Conservation (phyloP, 2,113 vertebrate genomes). For the Jaculus jaculus region DNA sequence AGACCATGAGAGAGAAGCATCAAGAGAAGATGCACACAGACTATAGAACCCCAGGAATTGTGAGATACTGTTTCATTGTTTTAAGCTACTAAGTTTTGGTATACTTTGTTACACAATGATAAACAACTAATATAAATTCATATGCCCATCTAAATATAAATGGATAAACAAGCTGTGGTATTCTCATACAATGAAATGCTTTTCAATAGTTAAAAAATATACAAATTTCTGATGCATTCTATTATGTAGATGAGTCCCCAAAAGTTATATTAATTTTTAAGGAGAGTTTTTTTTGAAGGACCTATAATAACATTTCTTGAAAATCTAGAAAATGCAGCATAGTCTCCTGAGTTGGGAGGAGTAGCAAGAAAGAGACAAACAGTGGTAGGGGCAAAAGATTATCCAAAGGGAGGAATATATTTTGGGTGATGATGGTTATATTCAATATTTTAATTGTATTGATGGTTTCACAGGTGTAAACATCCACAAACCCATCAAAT, state of each 20-base stretch:
- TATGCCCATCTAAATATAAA: not conserved
- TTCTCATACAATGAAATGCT: not conserved
- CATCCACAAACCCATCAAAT: not conserved
- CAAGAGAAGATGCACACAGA: not conserved
- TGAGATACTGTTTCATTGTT: not conserved
- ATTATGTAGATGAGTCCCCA: not conserved
- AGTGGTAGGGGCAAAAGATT: not conserved
- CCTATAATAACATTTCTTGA: not conserved
- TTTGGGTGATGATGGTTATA: not conserved
- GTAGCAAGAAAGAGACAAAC: not conserved
- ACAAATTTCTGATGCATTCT: not conserved
- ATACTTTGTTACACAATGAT: not conserved
- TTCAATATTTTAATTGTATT: not conserved
- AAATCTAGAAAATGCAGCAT: conserved; percentile 6
- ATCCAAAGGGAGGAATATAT: not conserved
- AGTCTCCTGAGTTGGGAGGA: not conserved
- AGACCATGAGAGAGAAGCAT: not conserved
- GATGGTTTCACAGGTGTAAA: not conserved
- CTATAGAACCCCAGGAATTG: not conserved
- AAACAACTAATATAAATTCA: not conserved
- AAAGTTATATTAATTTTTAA: not conserved
- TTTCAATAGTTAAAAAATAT: not conserved
- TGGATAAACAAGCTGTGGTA: not conserved
- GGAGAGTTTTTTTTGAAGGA: too few species aligned
- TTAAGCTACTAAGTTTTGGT: not conserved